phyloP scores from a whole-genome alignment of 2,113 vertebrate genomes.

The Lates calcarifer region DNA sequence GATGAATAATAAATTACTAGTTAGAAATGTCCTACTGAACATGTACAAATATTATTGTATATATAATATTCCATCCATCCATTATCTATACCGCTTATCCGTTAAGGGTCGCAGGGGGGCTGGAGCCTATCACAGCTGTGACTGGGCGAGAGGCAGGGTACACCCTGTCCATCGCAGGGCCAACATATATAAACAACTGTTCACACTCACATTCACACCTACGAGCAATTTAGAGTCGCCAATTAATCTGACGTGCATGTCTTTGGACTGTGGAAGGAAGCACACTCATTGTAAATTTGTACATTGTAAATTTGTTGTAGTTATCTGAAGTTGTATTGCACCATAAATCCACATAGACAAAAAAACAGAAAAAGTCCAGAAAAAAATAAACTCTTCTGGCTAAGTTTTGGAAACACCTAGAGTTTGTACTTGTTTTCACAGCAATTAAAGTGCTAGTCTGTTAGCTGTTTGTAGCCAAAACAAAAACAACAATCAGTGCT shows the following conservation, averaged over 20 bases:
- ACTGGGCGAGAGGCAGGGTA: no score
- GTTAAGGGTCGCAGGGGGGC: no score
- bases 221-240: no score
- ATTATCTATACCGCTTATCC: no score
- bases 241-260: no score
- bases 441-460: slow-evolving; percentile 6
- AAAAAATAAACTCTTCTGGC: slow-evolving; percentile 3
- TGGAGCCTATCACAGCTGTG: no score
- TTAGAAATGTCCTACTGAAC: neutral
- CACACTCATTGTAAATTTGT: no score
- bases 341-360: neutral
- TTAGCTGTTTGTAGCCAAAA: slow-evolving; percentile 22
- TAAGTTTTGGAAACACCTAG: neutral
- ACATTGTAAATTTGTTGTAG: neutral
- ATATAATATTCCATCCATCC: no score
- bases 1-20: neutral
- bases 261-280: no score
- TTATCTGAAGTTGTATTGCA: neutral
- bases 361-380: neutral
- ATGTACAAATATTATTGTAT: neutral
- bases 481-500: slow-evolving; percentile 40
- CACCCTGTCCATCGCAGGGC: no score
- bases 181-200: no score
- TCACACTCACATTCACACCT: no score
- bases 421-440: slow-evolving; percentile 19